A percentile compares a stretch with the other conserved stretches of the same genome.
These are phyloP conservation scores for Trissolcus japonicus DNA, from an alignment of 2,888 invertebrate genomes.

Conservation along the genomic window DNA sequence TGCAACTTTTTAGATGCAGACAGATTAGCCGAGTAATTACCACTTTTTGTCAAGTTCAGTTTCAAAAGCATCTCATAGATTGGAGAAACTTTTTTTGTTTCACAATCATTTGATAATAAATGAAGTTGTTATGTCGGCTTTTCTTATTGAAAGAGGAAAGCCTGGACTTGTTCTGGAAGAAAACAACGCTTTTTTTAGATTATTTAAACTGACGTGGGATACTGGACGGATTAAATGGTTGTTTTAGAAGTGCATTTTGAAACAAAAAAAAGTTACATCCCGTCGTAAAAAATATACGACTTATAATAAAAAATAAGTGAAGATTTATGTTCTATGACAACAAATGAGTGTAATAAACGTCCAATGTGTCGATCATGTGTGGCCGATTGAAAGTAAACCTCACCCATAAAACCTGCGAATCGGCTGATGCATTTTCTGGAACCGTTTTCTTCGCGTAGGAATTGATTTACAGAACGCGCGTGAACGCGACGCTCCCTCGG, in stretches of 20 bases:
- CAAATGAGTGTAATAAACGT: slow-evolving; percentile 38
- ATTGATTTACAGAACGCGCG: slow-evolving; percentile 46
- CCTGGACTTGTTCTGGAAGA: slow-evolving; percentile 2
- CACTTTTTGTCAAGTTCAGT: slow-evolving; percentile 48
- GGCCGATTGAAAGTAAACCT: slow-evolving; percentile 41
- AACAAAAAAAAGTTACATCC: neutral
- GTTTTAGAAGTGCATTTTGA: no score
- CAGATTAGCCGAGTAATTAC: slow-evolving; percentile 34
- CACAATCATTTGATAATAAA: slow-evolving; percentile 24
- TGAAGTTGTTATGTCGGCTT: neutral
- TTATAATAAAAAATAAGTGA: no score
- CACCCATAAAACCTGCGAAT: slow-evolving; percentile 13
- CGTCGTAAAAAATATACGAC: neutral
- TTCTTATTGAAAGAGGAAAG: neutral
- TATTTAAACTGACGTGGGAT: no score
- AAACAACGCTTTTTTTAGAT: no score
- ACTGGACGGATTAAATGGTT: no score
- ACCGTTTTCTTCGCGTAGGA: slow-evolving; percentile 33
- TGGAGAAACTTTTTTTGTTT: slow-evolving; percentile 7
- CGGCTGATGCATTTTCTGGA: slow-evolving; percentile 5
- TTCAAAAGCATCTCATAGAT: slow-evolving; percentile 13
- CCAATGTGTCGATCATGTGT: slow-evolving; percentile 33
- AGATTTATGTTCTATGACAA: neutral
- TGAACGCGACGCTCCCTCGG: slow-evolving; percentile 13
- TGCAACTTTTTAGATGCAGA: slow-evolving; percentile 39